Percentiles rank a stretch among this genome's conserved stretches.
phyloP scores from a whole-genome alignment of 64 coral and sea anemone species.

The Trachythela sp. region DNA sequence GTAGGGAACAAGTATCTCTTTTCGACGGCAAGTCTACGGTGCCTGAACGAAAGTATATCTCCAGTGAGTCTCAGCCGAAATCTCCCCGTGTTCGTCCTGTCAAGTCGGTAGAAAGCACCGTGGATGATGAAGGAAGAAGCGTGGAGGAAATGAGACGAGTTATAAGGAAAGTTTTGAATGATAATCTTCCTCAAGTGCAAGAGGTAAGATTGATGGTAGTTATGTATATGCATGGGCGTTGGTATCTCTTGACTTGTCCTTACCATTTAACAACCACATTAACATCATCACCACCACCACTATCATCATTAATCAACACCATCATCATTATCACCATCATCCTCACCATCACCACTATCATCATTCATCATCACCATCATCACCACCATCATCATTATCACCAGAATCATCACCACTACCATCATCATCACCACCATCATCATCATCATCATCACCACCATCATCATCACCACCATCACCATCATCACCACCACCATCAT shows the following conservation, averaged over 20 bases:
- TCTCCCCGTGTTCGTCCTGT: slow-evolving; percentile 39
- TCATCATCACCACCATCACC: not conserved
- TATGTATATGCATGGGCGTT: too few relatives aligned
- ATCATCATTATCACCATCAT: too few relatives aligned
- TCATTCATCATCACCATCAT: not conserved
- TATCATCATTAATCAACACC: too few relatives aligned
- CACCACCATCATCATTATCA: too few relatives aligned
- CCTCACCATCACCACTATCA: too few relatives aligned
- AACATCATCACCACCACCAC: too few relatives aligned
- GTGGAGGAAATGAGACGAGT: slow-evolving; percentile 64
- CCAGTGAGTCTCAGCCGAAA: slow-evolving; percentile 64
- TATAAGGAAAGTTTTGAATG: slow-evolving; percentile 57
- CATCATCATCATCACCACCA: not conserved
- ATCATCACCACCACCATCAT: too few relatives aligned
- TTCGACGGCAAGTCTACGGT: slow-evolving; percentile 24
- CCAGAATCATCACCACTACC: too few relatives aligned
- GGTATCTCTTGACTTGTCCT: too few relatives aligned
- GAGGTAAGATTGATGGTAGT: slow-evolving; percentile 38
- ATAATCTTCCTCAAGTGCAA: slow-evolving; percentile 71
- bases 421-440: too few relatives aligned
- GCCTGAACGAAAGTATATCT: slow-evolving; percentile 47
- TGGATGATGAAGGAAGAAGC: slow-evolving; percentile 80
- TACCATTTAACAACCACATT: too few relatives aligned
- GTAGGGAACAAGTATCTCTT: not conserved
- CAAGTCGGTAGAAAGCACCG: slow-evolving; percentile 70